These are phyloP conservation scores for Neotoma lepida DNA, from an alignment of 2,113 vertebrate species.

Conservation along the genomic window DNA sequence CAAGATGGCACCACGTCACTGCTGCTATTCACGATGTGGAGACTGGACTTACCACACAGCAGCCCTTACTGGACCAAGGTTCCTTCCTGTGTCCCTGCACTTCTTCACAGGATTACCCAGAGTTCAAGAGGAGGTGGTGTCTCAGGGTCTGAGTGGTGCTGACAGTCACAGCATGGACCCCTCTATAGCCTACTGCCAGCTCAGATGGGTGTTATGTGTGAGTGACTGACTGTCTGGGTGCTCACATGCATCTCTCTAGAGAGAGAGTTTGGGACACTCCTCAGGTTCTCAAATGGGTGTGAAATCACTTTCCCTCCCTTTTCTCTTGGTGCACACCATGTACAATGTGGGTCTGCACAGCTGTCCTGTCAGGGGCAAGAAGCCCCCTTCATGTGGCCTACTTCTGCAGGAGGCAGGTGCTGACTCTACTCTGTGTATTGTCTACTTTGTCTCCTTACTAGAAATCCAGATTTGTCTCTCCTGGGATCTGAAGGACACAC, in stretches of 20 bases:
- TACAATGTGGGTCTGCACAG: neutral
- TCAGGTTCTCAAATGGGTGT: neutral
- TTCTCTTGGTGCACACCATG: neutral
- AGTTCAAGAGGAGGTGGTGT: rapidly evolving
- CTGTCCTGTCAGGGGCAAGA: neutral
- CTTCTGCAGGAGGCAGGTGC: neutral
- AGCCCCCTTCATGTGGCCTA: neutral
- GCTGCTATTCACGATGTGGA: rapidly evolving
- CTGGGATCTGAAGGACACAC: neutral
- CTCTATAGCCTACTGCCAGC: rapidly evolving
- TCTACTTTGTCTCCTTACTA: too few relatives aligned
- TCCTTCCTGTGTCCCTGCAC: neutral
- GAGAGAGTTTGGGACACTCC: neutral
- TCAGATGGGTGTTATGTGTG: neutral
- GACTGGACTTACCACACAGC: rapidly evolving
- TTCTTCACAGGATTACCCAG: neutral
- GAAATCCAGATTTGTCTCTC: too few relatives aligned
- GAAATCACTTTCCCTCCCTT: neutral
- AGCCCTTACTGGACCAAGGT: rapidly evolving
- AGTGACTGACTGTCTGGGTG: neutral
- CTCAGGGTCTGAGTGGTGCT: rapidly evolving
- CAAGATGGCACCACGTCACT: neutral
- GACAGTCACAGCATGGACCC: rapidly evolving
- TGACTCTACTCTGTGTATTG: neutral
- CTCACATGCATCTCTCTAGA: neutral